Conservation (phyloP, 2,113 vertebrate species). For the Cyrtonyx montezumae region DNA sequence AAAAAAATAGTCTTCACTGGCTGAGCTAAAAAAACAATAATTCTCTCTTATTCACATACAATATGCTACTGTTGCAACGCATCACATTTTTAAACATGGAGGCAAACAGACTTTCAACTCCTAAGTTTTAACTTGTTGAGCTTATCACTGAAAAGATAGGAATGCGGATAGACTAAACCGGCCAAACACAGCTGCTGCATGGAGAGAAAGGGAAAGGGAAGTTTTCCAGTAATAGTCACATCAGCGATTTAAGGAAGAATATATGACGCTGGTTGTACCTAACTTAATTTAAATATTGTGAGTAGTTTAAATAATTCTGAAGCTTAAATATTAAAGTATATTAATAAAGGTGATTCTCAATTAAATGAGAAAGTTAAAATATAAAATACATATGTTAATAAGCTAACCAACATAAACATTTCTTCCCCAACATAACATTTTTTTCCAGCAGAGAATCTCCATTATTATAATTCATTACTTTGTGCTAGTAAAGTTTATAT, state of each 20-base stretch:
- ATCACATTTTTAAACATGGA: background rate
- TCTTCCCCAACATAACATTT: no score
- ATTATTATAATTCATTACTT: no score
- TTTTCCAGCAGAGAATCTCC: background rate
- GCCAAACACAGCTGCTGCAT: background rate
- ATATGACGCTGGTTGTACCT: background rate
- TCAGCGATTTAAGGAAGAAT: background rate
- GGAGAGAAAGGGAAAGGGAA: background rate
- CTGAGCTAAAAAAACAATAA: background rate
- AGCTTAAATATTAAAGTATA: background rate
- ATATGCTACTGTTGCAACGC: background rate
- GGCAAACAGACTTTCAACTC: background rate
- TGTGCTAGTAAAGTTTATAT: no score
- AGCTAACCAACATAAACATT: accelerated
- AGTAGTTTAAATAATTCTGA: background rate
- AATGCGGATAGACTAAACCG: background rate
- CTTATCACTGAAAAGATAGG: accelerated
- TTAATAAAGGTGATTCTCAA: background rate
- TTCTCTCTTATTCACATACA: background rate
- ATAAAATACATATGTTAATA: background rate
- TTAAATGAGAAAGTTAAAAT: background rate
- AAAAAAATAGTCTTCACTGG: background rate
- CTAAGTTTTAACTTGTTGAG: background rate
- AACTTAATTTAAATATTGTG: background rate
- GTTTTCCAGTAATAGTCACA: background rate